Conservation (phyloP, 1,140 invertebrate genomes). For the Tetramorium alpestre region DNA sequence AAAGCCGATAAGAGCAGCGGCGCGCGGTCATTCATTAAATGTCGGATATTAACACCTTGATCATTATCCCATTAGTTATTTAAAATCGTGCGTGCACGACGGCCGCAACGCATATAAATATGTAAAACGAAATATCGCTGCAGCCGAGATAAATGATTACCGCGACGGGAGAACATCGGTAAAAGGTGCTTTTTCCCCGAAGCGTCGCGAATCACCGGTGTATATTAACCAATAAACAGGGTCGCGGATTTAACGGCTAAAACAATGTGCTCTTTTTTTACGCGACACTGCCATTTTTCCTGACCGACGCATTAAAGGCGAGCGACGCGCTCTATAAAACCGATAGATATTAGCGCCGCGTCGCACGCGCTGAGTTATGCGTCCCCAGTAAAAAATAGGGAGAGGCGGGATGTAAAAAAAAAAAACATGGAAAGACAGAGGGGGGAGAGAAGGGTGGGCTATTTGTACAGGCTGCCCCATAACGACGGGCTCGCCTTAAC, state of each 20-base stretch:
- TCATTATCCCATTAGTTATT: conserved; percentile 1
- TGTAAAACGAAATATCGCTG: conserved; percentile 4
- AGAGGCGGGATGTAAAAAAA: conserved; percentile 23
- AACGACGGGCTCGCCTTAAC: conserved; percentile 60
- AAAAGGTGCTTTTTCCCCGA: not conserved
- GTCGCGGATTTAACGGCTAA: conserved; percentile 26
- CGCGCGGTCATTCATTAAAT: not conserved
- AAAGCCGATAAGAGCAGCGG: not conserved
- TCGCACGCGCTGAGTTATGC: conserved; percentile 49
- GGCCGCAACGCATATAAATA: not conserved
- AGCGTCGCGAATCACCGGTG: not conserved
- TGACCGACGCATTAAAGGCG: conserved; percentile 32
- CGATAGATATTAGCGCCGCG: conserved; percentile 44
- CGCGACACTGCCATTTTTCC: conserved; percentile 52
- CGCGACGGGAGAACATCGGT: not conserved
- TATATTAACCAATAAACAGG: conserved; percentile 52
- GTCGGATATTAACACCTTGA: conserved; percentile 11
- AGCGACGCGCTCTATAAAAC: conserved; percentile 32
- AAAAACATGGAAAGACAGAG: not conserved
- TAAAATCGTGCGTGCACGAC: not conserved
- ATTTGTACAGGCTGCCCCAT: conserved; percentile 50
- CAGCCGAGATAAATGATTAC: conserved; percentile 1
- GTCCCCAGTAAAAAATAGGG: conserved; percentile 10
- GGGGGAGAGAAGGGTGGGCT: not conserved
- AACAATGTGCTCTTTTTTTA: conserved; percentile 42